These are phyloP conservation scores for Crepidodera aurea DNA, from an alignment of 2,888 invertebrate species.

Conservation along the genomic window DNA sequence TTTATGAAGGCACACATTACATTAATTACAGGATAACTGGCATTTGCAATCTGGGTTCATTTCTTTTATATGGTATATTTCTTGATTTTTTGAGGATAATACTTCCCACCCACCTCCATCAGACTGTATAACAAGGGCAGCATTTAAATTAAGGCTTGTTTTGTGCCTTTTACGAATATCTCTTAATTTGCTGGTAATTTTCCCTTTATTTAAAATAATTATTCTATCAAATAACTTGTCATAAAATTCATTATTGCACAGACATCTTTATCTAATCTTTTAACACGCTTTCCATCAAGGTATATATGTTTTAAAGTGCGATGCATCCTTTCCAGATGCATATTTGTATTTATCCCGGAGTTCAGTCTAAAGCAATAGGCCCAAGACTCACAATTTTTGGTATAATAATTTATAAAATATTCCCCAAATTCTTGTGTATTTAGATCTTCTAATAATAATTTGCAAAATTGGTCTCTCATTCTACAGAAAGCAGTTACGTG, in stretches of 20 bases:
- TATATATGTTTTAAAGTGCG: conserved; percentile 23
- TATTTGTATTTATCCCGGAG: conserved; percentile 11
- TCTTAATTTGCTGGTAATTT: conserved; percentile 14
- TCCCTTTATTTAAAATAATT: conserved; percentile 11
- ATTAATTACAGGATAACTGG: conserved; percentile 5
- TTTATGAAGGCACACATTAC: conserved; percentile 11
- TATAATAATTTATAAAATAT: conserved; percentile 19
- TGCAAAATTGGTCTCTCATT: background rate
- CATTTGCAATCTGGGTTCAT: background rate
- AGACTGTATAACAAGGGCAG: background rate
- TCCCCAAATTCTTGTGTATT: conserved; percentile 13
- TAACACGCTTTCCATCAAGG: background rate
- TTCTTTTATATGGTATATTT: conserved; percentile 1
- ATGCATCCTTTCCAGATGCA: conserved; percentile 11
- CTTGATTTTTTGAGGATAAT: background rate
- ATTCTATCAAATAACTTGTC: conserved; percentile 16
- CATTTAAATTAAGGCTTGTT: background rate
- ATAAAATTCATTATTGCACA: conserved; percentile 19
- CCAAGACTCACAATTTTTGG: conserved; percentile 1
- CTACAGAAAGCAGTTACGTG: background rate
- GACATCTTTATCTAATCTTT: background rate
- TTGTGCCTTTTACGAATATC: conserved; percentile 10
- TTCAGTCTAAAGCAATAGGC: conserved; percentile 11
- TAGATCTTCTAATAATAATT: conserved; percentile 4
- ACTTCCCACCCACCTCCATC: conserved; percentile 13